These are phyloP conservation scores for Enteromius unitaeniatus DNA, from an alignment of 2,797 vertebrate species.

Conservation along the genomic window DNA sequence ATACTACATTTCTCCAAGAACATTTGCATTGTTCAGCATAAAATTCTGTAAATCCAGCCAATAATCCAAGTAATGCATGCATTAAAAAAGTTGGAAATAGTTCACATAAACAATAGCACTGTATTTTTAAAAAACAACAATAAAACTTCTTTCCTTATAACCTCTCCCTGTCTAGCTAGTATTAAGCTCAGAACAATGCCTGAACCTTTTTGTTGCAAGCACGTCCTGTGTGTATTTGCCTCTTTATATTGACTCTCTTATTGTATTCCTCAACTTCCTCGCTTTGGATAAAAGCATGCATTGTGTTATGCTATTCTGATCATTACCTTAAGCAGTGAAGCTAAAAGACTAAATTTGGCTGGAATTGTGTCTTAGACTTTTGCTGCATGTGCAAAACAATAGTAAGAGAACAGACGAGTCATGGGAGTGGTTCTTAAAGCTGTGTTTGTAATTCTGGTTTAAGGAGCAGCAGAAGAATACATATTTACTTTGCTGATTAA, in stretches of 20 bases:
- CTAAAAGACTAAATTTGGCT: background rate
- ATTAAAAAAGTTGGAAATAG: background rate
- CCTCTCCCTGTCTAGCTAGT: no score
- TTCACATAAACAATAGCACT: no score
- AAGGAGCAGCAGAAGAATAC: background rate
- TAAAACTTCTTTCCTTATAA: no score
- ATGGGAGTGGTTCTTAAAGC: background rate
- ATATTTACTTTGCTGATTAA: background rate
- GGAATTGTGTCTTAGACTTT: background rate
- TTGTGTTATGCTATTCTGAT: background rate
- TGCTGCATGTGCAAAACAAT: background rate
- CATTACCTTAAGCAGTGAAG: background rate
- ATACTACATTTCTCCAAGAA: background rate
- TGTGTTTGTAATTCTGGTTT: background rate
- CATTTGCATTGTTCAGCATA: background rate
- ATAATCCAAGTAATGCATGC: background rate
- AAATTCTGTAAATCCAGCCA: background rate
- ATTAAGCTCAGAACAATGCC: no score
- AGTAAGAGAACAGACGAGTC: background rate
- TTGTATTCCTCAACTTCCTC: no score
- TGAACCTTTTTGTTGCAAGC: no score
- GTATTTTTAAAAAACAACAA: no score
- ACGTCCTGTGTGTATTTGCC: no score
- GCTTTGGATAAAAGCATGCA: no score
- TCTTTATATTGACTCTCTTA: no score